These are phyloP conservation scores for Reticulitermes lucifugus DNA, from an alignment of 2,888 invertebrate species.

Conservation along the genomic window DNA sequence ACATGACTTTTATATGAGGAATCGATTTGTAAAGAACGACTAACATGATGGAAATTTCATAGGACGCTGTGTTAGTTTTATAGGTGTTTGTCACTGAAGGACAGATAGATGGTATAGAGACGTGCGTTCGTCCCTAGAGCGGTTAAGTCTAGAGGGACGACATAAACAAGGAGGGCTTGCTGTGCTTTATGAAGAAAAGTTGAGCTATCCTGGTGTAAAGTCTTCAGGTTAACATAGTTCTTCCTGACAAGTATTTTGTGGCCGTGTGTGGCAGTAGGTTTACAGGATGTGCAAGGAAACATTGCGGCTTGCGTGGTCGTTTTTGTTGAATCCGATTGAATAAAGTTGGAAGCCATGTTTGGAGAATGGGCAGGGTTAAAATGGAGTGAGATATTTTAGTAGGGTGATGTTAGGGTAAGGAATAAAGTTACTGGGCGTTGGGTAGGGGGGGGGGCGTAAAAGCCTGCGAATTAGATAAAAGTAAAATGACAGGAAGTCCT, in stretches of 20 bases:
- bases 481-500: slow-evolving; percentile 3
- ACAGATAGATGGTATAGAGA: too few relatives aligned
- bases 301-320: not conserved
- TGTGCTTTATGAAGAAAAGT: too few relatives aligned
- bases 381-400: not conserved
- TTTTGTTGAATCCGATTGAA: not conserved
- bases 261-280: not conserved
- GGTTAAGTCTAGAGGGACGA: too few relatives aligned
- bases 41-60: too few relatives aligned
- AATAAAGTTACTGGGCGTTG: not conserved
- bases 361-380: not conserved
- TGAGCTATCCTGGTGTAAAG: not conserved
- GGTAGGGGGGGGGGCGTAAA: not conserved
- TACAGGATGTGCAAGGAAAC: not conserved
- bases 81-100: too few relatives aligned
- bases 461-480: slow-evolving; percentile 13
- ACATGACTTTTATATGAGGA: too few relatives aligned
- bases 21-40: too few relatives aligned
- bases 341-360: slow-evolving; percentile 8
- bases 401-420: slow-evolving; percentile 4
- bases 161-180: too few relatives aligned
- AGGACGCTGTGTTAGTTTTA: too few relatives aligned
- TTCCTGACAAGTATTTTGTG: slow-evolving; percentile 1
- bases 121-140: too few relatives aligned
- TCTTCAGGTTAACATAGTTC: slow-evolving; percentile 2